phyloP scores from a whole-genome alignment of 2,113 vertebrate genomes.

The Spilogale gracilis region DNA sequence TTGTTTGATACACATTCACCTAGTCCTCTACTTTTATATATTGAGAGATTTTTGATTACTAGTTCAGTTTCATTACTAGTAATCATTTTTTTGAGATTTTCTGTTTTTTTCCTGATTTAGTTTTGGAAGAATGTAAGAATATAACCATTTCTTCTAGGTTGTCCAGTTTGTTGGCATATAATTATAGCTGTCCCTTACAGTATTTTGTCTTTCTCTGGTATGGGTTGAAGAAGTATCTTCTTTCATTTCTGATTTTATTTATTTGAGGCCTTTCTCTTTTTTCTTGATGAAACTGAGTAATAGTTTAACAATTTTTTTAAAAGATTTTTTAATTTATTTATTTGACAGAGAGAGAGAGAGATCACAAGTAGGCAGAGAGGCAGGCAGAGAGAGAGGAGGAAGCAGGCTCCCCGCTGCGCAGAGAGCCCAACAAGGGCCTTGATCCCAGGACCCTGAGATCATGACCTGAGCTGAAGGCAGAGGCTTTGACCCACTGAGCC shows the following conservation, averaged over 20 bases:
- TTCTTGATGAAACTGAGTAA: neutral
- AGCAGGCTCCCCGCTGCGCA: no score
- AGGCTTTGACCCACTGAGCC: no score
- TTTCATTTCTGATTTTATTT: neutral
- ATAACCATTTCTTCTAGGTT: neutral
- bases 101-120: neutral
- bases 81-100: neutral
- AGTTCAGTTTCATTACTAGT: neutral
- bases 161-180: neutral
- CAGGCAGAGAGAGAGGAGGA: no score
- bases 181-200: neutral
- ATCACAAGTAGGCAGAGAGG: no score
- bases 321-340: no score
- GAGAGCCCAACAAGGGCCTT: no score
- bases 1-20: neutral
- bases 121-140: neutral
- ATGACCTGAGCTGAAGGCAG: no score
- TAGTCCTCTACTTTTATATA: neutral
- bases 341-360: no score
- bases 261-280: neutral
- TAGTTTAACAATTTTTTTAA: neutral
- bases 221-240: no score
- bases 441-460: no score
- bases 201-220: neutral
- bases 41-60: neutral